These are phyloP conservation scores for Thysanoteuthis rhombus DNA, from an alignment of 2,888 invertebrate species.

Conservation along the genomic window DNA sequence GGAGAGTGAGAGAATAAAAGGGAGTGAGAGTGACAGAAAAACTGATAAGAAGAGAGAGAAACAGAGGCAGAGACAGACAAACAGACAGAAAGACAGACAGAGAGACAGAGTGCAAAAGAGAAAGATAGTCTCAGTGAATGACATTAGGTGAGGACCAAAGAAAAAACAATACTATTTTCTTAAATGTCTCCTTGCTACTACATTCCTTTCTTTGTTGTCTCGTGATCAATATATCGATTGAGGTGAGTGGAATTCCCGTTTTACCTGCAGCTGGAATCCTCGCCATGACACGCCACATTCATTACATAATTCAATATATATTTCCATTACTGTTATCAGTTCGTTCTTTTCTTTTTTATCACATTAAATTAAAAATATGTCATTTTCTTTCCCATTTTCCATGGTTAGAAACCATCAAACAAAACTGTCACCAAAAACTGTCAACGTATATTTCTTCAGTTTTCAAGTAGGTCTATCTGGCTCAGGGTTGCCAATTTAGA, in stretches of 20 bases:
- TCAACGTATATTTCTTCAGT: no score
- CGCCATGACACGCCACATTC: neutral
- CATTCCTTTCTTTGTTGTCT: neutral
- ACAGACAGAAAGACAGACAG: neutral
- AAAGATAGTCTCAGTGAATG: neutral
- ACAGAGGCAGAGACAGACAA: neutral
- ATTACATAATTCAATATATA: neutral
- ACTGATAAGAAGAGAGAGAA: no score
- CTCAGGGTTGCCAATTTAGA: no score
- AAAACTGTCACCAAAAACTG: no score
- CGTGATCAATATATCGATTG: neutral
- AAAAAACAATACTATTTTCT: neutral
- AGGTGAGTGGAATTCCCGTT: neutral
- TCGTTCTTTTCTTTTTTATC: neutral
- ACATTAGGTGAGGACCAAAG: conserved; percentile 30
- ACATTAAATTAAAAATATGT: no score
- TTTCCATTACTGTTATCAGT: neutral
- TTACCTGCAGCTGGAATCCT: neutral
- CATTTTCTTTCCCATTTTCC: no score
- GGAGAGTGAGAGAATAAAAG: neutral
- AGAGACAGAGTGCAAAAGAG: neutral
- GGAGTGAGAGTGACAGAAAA: no score
- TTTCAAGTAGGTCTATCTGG: no score
- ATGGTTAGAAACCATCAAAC: no score
- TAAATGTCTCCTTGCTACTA: neutral